Evolutionary conservation across 1,140 invertebrate species (phyloP).

Genomic region (Campodea augens): DNA sequence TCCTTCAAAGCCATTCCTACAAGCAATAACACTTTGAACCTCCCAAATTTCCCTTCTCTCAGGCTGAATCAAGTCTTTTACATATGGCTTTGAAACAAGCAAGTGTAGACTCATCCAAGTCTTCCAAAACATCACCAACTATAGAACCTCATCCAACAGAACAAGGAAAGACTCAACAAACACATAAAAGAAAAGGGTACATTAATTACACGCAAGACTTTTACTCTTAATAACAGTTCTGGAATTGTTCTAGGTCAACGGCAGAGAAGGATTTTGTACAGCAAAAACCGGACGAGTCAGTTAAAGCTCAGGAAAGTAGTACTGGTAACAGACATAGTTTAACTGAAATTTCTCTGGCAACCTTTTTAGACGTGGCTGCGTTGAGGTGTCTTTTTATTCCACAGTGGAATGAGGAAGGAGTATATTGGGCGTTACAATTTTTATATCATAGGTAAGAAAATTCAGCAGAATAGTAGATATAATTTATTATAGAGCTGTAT

Average conservation of each 20-base stretch:
- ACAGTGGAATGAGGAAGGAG: constrained; percentile 94
- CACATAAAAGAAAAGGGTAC: not conserved
- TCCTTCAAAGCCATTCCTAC: no score
- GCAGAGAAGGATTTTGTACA: constrained; percentile 9
- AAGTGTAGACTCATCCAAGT: constrained; percentile 21
- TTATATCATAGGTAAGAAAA: constrained; percentile 57
- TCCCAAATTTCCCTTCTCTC: no score
- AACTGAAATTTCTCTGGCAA: constrained; percentile 60
- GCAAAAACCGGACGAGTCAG: not conserved
- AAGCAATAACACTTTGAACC: no score
- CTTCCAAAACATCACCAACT: not conserved
- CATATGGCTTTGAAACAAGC: constrained; percentile 33
- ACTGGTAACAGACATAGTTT: constrained; percentile 7
- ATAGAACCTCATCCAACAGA: not conserved
- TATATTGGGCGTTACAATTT: constrained; percentile 93
- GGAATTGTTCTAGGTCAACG: constrained; percentile 8
- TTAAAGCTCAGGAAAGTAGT: not conserved
- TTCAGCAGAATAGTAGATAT: no score
- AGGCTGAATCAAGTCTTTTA: constrained; percentile 37
- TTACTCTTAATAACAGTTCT: no score
- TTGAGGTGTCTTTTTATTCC: constrained; percentile 88
- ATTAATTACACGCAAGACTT: no score
- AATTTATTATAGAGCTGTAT: no score
- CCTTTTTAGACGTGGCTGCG: constrained; percentile 88
- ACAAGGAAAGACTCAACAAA: not conserved